These are phyloP conservation scores for Crioceris asparagi DNA, from an alignment of 2,888 invertebrate genomes.

Conservation along the genomic window DNA sequence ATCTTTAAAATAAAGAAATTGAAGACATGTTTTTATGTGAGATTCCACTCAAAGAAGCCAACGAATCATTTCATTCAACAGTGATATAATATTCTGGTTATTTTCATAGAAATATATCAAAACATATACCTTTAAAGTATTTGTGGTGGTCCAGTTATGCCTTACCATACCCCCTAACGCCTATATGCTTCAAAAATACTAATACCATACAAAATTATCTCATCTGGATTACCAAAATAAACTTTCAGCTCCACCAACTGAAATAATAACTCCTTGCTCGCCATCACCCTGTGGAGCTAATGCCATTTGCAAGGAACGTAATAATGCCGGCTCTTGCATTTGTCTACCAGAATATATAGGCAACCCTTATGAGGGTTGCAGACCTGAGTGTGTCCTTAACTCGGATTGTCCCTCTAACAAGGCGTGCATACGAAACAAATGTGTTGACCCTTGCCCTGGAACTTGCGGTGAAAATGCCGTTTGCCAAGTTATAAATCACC, in stretches of 20 bases:
- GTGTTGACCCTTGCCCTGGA: conserved; percentile 71
- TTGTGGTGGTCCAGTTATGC: too few species aligned
- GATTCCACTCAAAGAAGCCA: too few species aligned
- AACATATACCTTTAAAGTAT: too few species aligned
- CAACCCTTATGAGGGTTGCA: conserved; percentile 64
- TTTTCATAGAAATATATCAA: too few species aligned
- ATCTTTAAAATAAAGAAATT: too few species aligned
- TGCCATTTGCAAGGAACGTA: conserved; percentile 45
- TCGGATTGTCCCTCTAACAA: conserved; percentile 60
- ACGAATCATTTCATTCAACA: too few species aligned
- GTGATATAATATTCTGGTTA: too few species aligned
- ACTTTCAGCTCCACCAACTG: conserved; percentile 17
- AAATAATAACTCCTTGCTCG: conserved; percentile 41
- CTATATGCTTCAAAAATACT: too few species aligned
- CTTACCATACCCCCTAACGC: too few species aligned
- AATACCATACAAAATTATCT: too few species aligned
- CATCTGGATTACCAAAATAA: too few species aligned
- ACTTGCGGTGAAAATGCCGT: conserved; percentile 64
- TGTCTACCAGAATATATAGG: conserved; percentile 57
- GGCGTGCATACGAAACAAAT: conserved; percentile 63
- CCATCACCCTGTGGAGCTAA: conserved; percentile 59
- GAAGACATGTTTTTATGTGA: too few species aligned
- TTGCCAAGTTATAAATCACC: conserved; percentile 64
- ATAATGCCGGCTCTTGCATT: conserved; percentile 44
- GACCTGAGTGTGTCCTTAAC: conserved; percentile 63